Evolutionary conservation across 2,113 vertebrate species (phyloP).

Genomic region (Labeo rohita): DNA sequence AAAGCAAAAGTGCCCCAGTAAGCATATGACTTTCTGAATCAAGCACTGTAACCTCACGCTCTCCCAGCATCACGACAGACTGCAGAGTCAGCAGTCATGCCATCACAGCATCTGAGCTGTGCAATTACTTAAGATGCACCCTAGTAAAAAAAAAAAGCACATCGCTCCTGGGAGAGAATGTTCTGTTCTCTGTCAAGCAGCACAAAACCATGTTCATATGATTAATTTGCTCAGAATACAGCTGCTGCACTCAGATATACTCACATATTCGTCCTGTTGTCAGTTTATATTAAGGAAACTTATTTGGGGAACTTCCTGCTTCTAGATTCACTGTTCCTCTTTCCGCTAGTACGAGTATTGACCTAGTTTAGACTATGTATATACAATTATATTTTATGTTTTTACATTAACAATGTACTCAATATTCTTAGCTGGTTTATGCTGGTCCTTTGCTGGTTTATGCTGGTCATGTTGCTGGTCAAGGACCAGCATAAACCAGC

Average conservation of each 20-base stretch:
- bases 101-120: neutral
- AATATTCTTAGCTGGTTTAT: too few species aligned
- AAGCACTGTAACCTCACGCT: constrained; percentile 48
- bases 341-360: neutral
- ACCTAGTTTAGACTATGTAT: neutral
- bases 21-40: constrained; percentile 67
- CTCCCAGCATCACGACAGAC: constrained; percentile 30
- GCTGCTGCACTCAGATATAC: neutral
- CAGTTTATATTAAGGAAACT: neutral
- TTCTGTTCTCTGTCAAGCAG: constrained; percentile 12
- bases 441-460: too few species aligned
- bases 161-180: constrained; percentile 6
- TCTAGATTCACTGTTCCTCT: neutral
- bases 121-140: constrained; percentile 25
- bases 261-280: neutral
- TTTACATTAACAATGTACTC: too few species aligned
- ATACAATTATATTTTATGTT: too few species aligned
- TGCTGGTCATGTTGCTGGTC: too few species aligned
- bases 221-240: neutral
- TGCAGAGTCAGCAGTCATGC: constrained; percentile 52
- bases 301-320: neutral
- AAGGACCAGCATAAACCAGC: too few species aligned
- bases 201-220: neutral
- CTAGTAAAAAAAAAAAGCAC: constrained; percentile 7
- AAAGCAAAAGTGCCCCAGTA: constrained; percentile 71